These are phyloP conservation scores for Xenus cinereus DNA, from an alignment of 2,113 vertebrate species.

Conservation along the genomic window DNA sequence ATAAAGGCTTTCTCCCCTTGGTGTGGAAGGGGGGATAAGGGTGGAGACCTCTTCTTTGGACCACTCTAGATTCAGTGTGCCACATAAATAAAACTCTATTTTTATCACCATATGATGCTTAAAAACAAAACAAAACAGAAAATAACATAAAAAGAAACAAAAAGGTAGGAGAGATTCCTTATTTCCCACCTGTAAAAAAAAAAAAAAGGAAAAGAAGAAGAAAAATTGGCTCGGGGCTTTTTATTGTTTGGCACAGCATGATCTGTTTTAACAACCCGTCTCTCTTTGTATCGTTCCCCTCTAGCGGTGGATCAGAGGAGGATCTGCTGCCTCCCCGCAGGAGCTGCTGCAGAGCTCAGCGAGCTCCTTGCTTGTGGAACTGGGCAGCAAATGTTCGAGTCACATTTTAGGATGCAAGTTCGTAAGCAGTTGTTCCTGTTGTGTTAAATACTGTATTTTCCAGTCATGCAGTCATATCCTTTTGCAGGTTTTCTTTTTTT, in stretches of 20 bases:
- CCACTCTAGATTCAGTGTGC: neutral
- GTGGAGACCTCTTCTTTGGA: neutral
- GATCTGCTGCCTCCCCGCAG: fast-evolving
- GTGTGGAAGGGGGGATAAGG: neutral
- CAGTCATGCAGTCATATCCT: neutral
- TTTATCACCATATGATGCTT: neutral
- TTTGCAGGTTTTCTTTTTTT: neutral
- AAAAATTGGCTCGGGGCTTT: neutral
- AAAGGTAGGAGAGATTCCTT: neutral
- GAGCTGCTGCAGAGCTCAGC: neutral
- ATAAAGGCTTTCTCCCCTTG: neutral
- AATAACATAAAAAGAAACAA: neutral
- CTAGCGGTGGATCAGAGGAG: neutral
- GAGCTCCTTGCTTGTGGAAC: neutral
- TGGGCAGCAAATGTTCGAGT: neutral
- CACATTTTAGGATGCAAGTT: neutral
- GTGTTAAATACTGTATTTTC: neutral
- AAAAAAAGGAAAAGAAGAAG: too few species aligned
- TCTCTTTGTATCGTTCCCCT: neutral
- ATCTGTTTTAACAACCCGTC: neutral
- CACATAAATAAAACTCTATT: neutral
- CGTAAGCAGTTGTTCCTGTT: neutral
- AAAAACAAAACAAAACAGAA: neutral
- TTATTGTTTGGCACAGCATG: neutral
- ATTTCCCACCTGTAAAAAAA: neutral